These are phyloP conservation scores for Toxotes lorentzi DNA, from an alignment of 2,797 vertebrate species.

Conservation along the genomic window DNA sequence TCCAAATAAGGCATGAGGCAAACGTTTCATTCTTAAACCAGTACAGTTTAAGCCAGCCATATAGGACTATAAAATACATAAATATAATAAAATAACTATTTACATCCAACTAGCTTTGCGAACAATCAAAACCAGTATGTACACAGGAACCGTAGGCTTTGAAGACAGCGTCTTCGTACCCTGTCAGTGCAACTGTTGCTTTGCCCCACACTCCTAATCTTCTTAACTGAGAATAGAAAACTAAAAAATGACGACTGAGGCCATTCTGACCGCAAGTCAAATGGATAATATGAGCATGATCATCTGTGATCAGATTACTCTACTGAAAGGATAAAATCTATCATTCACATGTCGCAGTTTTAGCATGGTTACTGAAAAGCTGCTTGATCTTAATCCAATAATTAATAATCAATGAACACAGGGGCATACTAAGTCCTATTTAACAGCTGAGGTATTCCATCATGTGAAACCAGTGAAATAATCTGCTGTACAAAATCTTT, in stretches of 20 bases:
- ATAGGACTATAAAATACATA: conserved; percentile 81
- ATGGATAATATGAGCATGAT: not conserved
- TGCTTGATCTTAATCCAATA: conserved; percentile 39
- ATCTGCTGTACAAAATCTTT: conserved; percentile 20
- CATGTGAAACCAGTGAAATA: conserved; percentile 44
- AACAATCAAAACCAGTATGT: conserved; percentile 71
- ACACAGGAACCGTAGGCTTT: conserved; percentile 58
- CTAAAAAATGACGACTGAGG: not conserved
- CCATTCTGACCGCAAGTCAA: not conserved
- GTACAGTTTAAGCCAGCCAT: conserved; percentile 60
- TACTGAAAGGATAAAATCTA: not conserved
- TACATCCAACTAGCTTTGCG: conserved; percentile 75
- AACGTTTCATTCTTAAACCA: conserved; percentile 65
- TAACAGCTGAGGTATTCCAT: conserved; percentile 72
- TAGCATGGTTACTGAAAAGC: conserved; percentile 25
- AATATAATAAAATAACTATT: conserved; percentile 83
- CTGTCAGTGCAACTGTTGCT: conserved; percentile 70
- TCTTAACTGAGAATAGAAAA: conserved; percentile 1
- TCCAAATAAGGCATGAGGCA: conserved; percentile 79
- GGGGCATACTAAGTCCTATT: conserved; percentile 25
- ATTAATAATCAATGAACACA: conserved; percentile 21
- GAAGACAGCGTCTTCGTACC: conserved; percentile 53
- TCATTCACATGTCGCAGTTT: conserved; percentile 17
- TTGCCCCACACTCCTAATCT: conserved; percentile 26
- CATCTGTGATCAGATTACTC: conserved; percentile 6